A percentile compares a stretch with the other conserved stretches of the same genome.
Conservation (phyloP, 2,797 vertebrate species). For the Octomys mimax region DNA sequence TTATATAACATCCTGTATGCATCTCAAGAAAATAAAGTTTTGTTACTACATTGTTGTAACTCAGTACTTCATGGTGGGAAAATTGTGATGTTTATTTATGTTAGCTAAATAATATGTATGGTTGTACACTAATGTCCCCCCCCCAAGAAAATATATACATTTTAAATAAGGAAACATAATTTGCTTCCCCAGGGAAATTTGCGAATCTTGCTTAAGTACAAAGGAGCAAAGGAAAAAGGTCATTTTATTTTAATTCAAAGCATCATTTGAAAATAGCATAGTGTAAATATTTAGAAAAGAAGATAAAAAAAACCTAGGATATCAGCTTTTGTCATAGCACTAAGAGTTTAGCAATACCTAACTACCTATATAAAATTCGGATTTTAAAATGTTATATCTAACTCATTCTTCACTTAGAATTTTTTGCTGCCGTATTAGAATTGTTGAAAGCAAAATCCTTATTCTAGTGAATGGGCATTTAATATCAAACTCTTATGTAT, state of each 20-base stretch:
- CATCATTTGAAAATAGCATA: slow-evolving; percentile 40
- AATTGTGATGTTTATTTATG: slow-evolving; percentile 69
- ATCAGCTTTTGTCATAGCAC: slow-evolving; percentile 28
- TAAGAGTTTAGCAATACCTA: slow-evolving; percentile 29
- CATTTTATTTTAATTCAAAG: slow-evolving; percentile 42
- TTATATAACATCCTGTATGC: slow-evolving; percentile 76
- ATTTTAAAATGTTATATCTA: slow-evolving; percentile 60
- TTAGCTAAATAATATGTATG: slow-evolving; percentile 48
- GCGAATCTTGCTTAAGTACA: slow-evolving; percentile 37
- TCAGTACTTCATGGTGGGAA: slow-evolving; percentile 74
- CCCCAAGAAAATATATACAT: slow-evolving; percentile 35
- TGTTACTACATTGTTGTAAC: slow-evolving; percentile 79
- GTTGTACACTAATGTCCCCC: neutral
- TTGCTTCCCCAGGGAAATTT: slow-evolving; percentile 48
- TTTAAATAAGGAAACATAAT: slow-evolving; percentile 53
- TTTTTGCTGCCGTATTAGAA: slow-evolving; percentile 22
- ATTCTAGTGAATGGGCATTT: slow-evolving; percentile 53
- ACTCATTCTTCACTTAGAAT: slow-evolving; percentile 29
- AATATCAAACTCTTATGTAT: neutral
- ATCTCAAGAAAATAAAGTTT: slow-evolving; percentile 82
- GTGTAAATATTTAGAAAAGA: slow-evolving; percentile 44
- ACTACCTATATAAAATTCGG: slow-evolving; percentile 42
- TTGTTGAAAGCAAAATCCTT: slow-evolving; percentile 61
- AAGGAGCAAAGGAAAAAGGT: neutral
- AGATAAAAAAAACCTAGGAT: neutral